These are phyloP conservation scores for Panurus biarmicus DNA, from an alignment of 2,113 vertebrate genomes.

Conservation along the genomic window DNA sequence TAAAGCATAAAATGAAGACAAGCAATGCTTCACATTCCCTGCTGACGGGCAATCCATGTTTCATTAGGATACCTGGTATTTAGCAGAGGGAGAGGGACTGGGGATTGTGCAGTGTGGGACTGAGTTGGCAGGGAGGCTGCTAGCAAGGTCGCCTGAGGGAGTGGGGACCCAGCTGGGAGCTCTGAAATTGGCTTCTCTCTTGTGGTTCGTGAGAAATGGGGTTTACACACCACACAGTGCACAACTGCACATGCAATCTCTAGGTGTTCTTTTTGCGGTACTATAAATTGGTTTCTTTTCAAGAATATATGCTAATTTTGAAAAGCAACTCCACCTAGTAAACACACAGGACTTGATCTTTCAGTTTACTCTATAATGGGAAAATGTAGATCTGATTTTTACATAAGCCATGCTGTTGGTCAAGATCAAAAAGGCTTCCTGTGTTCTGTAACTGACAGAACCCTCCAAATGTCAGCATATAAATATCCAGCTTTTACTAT, in stretches of 20 bases:
- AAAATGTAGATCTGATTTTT: not conserved
- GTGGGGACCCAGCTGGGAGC: not conserved
- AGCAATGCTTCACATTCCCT: not conserved
- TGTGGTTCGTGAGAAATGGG: fast-evolving
- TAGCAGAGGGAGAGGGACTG: not conserved
- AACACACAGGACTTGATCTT: not conserved
- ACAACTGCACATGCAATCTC: not conserved
- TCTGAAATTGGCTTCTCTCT: not conserved
- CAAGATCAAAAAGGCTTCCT: not conserved
- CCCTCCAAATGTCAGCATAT: not conserved
- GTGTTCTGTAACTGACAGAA: not conserved
- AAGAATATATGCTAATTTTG: not conserved
- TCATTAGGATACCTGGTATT: not conserved
- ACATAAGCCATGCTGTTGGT: not conserved
- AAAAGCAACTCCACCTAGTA: not conserved
- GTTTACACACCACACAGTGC: not conserved
- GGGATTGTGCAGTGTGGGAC: not conserved
- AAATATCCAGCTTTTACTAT: not conserved
- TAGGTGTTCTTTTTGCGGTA: fast-evolving
- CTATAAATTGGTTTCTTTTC: not conserved
- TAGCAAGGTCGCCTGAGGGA: not conserved
- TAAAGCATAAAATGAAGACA: slow-evolving; percentile 9
- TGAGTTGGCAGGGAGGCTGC: not conserved
- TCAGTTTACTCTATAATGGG: not conserved
- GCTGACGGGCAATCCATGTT: not conserved